Conservation (phyloP, 1,140 invertebrate genomes). For the Ridgeia piscesae region DNA sequence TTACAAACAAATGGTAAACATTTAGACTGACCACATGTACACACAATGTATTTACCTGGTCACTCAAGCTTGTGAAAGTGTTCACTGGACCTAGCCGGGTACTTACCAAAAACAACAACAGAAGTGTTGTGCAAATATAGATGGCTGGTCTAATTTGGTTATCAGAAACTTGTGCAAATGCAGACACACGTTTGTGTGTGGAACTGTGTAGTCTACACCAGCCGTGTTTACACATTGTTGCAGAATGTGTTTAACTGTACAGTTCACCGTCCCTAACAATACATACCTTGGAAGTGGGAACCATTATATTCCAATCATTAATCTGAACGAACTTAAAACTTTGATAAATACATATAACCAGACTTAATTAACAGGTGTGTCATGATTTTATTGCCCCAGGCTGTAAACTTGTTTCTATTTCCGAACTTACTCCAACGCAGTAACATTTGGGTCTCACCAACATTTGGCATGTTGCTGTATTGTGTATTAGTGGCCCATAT, state of each 20-base stretch:
- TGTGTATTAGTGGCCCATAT: background rate
- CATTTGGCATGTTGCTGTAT: background rate
- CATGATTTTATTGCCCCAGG: background rate
- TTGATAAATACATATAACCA: background rate
- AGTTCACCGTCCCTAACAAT: background rate
- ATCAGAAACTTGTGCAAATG: background rate
- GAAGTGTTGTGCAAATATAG: background rate
- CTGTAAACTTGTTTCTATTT: background rate
- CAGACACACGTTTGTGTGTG: too few species aligned
- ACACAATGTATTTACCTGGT: background rate
- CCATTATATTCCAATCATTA: background rate
- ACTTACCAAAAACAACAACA: background rate
- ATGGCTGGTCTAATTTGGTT: background rate
- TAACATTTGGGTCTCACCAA: background rate
- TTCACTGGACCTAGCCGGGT: background rate
- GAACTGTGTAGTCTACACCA: background rate
- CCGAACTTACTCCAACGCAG: background rate
- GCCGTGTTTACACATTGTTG: background rate
- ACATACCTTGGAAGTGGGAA: too few species aligned
- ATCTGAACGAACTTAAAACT: background rate
- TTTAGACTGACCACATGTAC: too few species aligned
- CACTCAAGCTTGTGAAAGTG: background rate
- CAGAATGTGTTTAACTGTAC: background rate
- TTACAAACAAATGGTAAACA: background rate
- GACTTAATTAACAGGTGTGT: background rate